These are phyloP conservation scores for Cyclina sinensis DNA, from an alignment of 1,140 invertebrate genomes.

Conservation along the genomic window DNA sequence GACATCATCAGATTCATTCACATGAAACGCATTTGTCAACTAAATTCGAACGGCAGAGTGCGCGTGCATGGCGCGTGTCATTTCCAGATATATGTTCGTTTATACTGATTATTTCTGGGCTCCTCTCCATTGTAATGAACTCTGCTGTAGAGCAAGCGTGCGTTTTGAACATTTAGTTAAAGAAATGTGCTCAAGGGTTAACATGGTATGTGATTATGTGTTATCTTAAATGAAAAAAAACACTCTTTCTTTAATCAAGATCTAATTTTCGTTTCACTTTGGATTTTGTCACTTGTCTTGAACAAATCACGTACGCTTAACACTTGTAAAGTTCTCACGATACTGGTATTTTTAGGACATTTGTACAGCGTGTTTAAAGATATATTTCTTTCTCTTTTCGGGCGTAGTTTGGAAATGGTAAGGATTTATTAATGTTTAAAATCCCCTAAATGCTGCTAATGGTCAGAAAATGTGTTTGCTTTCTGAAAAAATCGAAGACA, in stretches of 20 bases:
- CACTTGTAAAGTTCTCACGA: conserved; percentile 46
- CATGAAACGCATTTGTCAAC: neutral
- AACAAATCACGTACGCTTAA: neutral
- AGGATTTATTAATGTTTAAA: no score
- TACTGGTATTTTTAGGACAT: neutral
- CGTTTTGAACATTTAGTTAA: conserved; percentile 28
- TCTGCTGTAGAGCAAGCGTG: conserved; percentile 24
- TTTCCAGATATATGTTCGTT: conserved; percentile 1
- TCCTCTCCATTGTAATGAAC: conserved; percentile 17
- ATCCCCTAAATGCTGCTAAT: no score
- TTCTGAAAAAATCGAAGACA: no score
- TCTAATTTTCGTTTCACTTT: conserved; percentile 40
- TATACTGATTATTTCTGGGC: conserved; percentile 37
- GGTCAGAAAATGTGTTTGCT: no score
- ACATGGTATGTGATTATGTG: conserved; percentile 52
- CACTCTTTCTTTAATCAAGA: conserved; percentile 10
- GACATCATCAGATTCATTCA: conserved; percentile 11
- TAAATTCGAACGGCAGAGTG: neutral
- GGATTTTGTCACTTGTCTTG: conserved; percentile 19
- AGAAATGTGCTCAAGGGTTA: conserved; percentile 37
- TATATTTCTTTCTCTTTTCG: neutral
- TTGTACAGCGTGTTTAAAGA: neutral
- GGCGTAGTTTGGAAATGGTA: no score
- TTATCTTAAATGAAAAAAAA: conserved; percentile 27
- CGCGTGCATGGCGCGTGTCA: conserved; percentile 39